Evolutionary conservation across 2,113 vertebrate genomes (phyloP).

Genomic region (Perca schrenkii): DNA sequence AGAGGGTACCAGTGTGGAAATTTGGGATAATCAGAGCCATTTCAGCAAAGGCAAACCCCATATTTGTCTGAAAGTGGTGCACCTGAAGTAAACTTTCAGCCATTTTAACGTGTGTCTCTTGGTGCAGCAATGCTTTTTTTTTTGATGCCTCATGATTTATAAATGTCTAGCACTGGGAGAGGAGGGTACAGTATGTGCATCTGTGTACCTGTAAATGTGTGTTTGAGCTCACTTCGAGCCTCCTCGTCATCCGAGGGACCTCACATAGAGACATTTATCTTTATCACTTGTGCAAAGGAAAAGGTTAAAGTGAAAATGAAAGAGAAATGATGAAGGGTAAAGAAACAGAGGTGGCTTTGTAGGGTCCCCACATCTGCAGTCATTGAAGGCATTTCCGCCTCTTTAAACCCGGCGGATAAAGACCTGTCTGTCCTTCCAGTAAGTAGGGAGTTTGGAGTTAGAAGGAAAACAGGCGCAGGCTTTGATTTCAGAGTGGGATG

Average conservation of each 20-base stretch:
- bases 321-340: slow-evolving; percentile 56
- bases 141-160: slow-evolving; percentile 66
- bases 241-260: slow-evolving; percentile 10
- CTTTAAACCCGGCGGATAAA: slow-evolving; percentile 74
- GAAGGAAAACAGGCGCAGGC: slow-evolving; percentile 67
- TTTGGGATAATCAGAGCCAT: not conserved
- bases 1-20: not conserved
- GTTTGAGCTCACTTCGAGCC: slow-evolving; percentile 9
- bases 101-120: slow-evolving; percentile 9
- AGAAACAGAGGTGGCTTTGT: slow-evolving; percentile 77
- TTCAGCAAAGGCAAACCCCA: not conserved
- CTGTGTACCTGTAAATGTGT: slow-evolving; percentile 20
- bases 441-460: slow-evolving; percentile 49
- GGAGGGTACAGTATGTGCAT: slow-evolving; percentile 33
- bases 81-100: slow-evolving; percentile 30
- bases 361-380: slow-evolving; percentile 78
- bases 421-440: slow-evolving; percentile 69
- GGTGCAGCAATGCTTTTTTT: slow-evolving; percentile 17
- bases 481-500: slow-evolving; percentile 77
- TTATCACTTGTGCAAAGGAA: slow-evolving; percentile 3
- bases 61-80: slow-evolving; percentile 10
- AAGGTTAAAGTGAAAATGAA: slow-evolving; percentile 42
- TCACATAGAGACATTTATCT: slow-evolving; percentile 4
- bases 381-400: slow-evolving; percentile 78
- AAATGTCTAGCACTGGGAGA: slow-evolving; percentile 40